These are phyloP conservation scores for Catharus fuscescens DNA, from an alignment of 2,113 vertebrate genomes.

Conservation along the genomic window DNA sequence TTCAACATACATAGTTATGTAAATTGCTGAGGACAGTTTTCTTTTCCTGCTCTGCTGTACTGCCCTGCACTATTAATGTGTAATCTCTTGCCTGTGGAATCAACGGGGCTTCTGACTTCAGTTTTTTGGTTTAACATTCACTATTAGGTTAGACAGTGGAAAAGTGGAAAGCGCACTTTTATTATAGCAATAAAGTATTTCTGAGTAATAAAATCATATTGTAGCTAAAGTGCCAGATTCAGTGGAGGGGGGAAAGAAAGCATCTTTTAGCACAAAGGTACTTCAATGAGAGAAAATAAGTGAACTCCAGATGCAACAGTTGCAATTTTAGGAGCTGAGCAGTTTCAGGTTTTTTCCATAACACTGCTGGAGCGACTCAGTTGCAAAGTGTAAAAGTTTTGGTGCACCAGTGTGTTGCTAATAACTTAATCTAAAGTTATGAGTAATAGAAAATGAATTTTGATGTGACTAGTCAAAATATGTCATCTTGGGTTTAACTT, in stretches of 20 bases:
- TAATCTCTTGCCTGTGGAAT: background rate
- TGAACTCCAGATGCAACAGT: background rate
- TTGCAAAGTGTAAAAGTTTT: background rate
- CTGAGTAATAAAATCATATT: background rate
- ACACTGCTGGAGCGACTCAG: background rate
- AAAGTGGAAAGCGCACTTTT: constrained; percentile 1
- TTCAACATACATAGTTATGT: background rate
- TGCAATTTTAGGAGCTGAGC: background rate
- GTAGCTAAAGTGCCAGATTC: background rate
- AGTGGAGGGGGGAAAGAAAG: accelerated
- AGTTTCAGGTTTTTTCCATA: background rate
- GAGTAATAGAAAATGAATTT: background rate
- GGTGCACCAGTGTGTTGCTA: background rate
- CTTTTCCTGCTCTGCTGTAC: background rate
- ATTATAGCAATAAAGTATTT: constrained; percentile 16
- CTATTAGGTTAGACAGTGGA: background rate
- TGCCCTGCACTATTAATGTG: background rate
- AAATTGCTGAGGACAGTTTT: background rate
- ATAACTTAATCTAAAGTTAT: background rate
- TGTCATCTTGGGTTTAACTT: background rate
- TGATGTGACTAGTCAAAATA: background rate
- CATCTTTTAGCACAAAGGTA: background rate
- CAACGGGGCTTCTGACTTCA: background rate
- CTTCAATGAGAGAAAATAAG: background rate
- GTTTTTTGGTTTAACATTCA: background rate